Base-by-base conservation (phyloP, 2,113 vertebrate species). In the Peromyscus polionotus region DNA sequence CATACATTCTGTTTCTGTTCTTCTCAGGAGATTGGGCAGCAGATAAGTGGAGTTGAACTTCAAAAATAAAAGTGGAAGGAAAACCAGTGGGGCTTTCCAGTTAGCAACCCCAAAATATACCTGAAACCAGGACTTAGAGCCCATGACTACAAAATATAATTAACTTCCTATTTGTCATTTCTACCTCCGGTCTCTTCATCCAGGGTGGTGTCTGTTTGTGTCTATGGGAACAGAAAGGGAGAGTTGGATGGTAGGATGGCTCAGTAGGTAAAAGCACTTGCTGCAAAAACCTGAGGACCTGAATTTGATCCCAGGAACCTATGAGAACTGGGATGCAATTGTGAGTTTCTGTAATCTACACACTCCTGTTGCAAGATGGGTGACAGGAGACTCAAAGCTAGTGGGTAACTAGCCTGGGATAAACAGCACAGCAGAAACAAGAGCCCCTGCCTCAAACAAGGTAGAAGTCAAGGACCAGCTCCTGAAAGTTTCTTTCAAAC, bases 41-140 rank as follows among this genome's bases (percentile, higher is more conserved):
- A 42, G 45, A 13, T 85, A 10, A 36, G 79, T 39, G 36, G 7
- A 45, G 24, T 19, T 88, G 16, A 88, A 13, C 70, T 91, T 84
- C 26, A 91, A 73, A 92, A 88, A 72, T 33, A 91, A 88, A 89
- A 86, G 45, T 48, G 8, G n/a, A 93, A 67, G 75, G 81, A 95
- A 94, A 77, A 88, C 75, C 75, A 94, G 0, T 79, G 75, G 45
- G 45, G 91, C n/a, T 84, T 77, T 17, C 16, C 48, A 39, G 1
- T 88, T 57, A 81, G 13, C 67, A 77, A 20, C 68, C 59, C 68
- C 65, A 22, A 79, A 68, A 42, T 75, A 5, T 9, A 22, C 76
- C 88, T 67, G 33, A 91, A 68, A 85, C 33, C 31, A 87, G 24
- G 24, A 17, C 42, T 24, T 42, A 68, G 22, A 92, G 85, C 10